phyloP scores from a whole-genome alignment of 2,797 vertebrate species.

The Crenichthys baileyi region DNA sequence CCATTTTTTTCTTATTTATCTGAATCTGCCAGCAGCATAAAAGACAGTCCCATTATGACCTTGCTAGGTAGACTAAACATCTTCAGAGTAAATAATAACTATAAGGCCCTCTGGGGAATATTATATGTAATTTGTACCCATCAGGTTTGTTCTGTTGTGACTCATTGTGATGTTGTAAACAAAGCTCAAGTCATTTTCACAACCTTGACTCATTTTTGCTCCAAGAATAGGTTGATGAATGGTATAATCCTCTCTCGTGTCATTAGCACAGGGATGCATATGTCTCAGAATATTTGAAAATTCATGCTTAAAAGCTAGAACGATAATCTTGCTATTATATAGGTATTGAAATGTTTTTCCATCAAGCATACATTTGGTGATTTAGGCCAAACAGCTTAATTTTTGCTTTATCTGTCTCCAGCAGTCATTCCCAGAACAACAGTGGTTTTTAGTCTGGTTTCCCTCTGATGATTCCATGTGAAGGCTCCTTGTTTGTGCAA shows the following conservation, averaged over 20 bases:
- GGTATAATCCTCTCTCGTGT: neutral
- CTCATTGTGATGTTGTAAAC: neutral
- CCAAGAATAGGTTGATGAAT: neutral
- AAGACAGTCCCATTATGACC: neutral
- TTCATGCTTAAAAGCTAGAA: neutral
- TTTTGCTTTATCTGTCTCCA: neutral
- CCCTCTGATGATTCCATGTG: neutral
- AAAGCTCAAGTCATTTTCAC: neutral
- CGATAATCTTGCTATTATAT: neutral
- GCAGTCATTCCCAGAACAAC: neutral
- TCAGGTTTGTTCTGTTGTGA: neutral
- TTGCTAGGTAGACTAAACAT: neutral
- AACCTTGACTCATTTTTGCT: neutral
- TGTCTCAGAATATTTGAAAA: neutral
- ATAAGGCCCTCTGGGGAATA: neutral
- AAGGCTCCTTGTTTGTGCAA: neutral
- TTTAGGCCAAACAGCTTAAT: neutral
- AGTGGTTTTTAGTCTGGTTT: neutral
- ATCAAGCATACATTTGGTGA: neutral
- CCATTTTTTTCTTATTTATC: neutral
- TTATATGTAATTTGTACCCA: neutral
- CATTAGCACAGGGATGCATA: neutral
- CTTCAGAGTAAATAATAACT: neutral
- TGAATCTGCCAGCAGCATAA: neutral
- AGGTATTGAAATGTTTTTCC: neutral